Conservation (phyloP, 1,140 invertebrate genomes). For the Theocolax elegans region DNA sequence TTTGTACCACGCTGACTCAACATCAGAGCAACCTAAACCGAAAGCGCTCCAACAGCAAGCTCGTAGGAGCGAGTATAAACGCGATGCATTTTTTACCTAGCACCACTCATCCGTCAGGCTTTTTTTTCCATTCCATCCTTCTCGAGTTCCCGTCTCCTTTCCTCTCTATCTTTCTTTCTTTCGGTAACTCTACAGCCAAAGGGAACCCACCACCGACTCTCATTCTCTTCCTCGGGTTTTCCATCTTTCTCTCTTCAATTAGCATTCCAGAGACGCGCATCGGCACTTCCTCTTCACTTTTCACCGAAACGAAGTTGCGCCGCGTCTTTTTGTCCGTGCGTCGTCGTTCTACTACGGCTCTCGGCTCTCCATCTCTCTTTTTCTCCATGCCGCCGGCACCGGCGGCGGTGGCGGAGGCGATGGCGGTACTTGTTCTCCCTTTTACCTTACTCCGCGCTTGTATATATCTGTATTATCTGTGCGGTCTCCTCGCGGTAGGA, state of each 20-base stretch:
- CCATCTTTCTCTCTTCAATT: constrained; percentile 26
- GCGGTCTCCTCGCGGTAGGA: too few relatives aligned
- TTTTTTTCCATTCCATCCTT: background rate
- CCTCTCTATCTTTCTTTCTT: too few relatives aligned
- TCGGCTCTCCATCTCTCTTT: background rate
- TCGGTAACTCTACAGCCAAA: too few relatives aligned
- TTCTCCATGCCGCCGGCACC: too few relatives aligned
- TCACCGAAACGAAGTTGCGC: constrained; percentile 16
- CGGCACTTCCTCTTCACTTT: constrained; percentile 27
- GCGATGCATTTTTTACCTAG: constrained; percentile 3
- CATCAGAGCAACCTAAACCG: too few relatives aligned
- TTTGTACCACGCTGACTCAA: too few relatives aligned
- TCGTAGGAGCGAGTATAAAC: too few relatives aligned
- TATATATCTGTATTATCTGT: too few relatives aligned
- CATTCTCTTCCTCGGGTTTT: background rate
- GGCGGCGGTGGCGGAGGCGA: background rate
- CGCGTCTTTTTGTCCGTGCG: constrained; percentile 2
- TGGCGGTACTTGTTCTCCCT: background rate
- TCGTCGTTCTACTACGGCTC: too few relatives aligned
- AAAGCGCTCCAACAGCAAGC: too few relatives aligned
- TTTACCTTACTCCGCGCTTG: too few relatives aligned
- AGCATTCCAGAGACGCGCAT: constrained; percentile 29
- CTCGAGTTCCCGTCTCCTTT: too few relatives aligned
- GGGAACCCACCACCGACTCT: background rate
- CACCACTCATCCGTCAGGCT: constrained; percentile 5